Percentiles rank a stretch among this genome's conserved stretches.
phyloP scores from a whole-genome alignment of 1,140 invertebrate species.

The Wasmannia auropunctata region DNA sequence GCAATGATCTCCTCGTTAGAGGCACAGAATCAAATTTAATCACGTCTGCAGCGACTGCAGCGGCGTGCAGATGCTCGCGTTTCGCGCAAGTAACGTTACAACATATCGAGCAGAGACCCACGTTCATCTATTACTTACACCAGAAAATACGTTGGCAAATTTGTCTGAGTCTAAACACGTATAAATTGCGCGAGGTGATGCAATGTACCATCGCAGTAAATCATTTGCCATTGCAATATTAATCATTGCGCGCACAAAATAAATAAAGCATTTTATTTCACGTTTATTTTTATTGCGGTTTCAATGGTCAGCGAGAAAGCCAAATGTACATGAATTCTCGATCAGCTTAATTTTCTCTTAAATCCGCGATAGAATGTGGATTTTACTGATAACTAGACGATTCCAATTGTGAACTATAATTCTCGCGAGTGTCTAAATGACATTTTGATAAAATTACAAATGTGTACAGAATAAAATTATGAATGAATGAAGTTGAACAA shows the following conservation, averaged over 20 bases:
- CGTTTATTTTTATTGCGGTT: not conserved
- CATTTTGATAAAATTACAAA: too few relatives aligned
- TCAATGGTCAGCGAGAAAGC: not conserved
- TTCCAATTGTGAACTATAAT: not conserved
- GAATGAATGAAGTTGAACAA: too few relatives aligned
- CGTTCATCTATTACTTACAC: conserved; percentile 4
- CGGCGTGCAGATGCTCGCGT: conserved; percentile 12
- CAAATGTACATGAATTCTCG: not conserved
- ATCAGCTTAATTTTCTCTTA: not conserved
- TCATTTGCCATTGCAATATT: not conserved
- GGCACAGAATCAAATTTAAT: conserved; percentile 27
- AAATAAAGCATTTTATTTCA: not conserved
- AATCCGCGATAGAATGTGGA: not conserved
- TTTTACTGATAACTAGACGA: not conserved
- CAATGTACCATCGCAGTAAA: not conserved
- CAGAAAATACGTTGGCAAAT: not conserved
- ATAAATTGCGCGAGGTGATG: not conserved
- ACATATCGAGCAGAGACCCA: not conserved
- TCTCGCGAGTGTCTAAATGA: not conserved
- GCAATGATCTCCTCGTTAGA: not conserved
- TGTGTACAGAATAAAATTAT: too few relatives aligned
- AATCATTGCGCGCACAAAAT: not conserved
- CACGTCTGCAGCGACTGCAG: not conserved
- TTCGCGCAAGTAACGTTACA: conserved; percentile 8
- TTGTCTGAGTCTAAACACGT: not conserved